Base-by-base conservation (phyloP, 2,888 invertebrate genomes). In the Alentia gelatinosa region DNA sequence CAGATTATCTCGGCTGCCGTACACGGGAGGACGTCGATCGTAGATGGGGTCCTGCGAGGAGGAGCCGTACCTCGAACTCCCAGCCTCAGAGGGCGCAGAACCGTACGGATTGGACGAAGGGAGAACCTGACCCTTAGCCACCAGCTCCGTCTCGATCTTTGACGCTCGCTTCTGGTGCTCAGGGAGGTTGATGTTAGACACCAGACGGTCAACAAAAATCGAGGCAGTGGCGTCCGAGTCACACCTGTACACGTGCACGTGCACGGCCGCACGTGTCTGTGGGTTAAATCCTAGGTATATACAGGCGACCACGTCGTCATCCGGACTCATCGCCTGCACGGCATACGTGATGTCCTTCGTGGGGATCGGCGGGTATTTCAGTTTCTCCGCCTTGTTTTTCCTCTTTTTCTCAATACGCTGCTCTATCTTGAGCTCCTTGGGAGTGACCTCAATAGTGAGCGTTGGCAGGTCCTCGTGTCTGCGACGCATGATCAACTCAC, bases 181-280 rank as follows among this genome's bases (percentile, higher is more conserved):
- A 50, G 98, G 98, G 92, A 98, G 96, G n/a, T 26, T 97, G 94
- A 98, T 95, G 91, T 99, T 96, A 12, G 98, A 97, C 96, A 98
- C 98, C 91, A 99, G 96, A 95, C 98, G 98, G 19, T 97, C 97
- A 95, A 98, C 98, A 91, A 99, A 97, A 95, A 98, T 97, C 92
- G 98, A 97, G 0, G 99, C 99, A 33, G 99, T 99, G 95, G 98
- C 98, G 93, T 98, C 97, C 15, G 98, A 98, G 96, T 99, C 99
- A 96, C 98, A 99, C 96, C 99, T 97, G 95, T 97, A 99, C 90
- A 98, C 99, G 96, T 99, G 99, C 1, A 99, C 98, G 95, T 99
- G 99, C 39, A 99, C 97, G 0, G 99, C 99, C 95, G 98, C 98
- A 93, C 98, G 98, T 12, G 99, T 99, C 91, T 98, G 97, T 0